Evolutionary conservation across 1,140 invertebrate species (phyloP).

Genomic region (Daktulosphaira vitifoliae): DNA sequence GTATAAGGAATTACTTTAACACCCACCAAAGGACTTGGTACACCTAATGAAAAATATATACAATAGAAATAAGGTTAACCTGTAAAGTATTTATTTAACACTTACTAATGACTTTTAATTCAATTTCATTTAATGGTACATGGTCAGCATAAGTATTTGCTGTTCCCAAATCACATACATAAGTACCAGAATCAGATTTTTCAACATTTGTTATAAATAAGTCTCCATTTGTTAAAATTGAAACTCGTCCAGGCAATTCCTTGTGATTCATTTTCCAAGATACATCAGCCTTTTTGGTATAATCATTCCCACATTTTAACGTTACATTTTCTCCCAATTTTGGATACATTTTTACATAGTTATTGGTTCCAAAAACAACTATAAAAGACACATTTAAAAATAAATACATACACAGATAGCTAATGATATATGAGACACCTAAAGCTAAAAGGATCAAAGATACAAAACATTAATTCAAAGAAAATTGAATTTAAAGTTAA

Average conservation of each 20-base stretch:
- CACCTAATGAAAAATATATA: background rate
- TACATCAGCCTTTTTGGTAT: background rate
- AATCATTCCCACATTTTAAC: slow-evolving; percentile 6
- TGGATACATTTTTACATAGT: slow-evolving; percentile 9
- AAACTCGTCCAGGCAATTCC: slow-evolving; percentile 18
- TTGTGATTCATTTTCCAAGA: slow-evolving; percentile 18
- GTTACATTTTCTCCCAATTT: slow-evolving; percentile 27
- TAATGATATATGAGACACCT: no score
- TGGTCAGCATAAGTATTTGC: background rate
- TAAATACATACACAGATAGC: no score
- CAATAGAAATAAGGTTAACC: background rate
- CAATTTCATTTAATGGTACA: slow-evolving; percentile 13
- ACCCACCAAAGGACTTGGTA: background rate
- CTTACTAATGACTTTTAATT: slow-evolving; percentile 14
- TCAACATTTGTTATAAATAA: slow-evolving; percentile 7
- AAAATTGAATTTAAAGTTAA: no score
- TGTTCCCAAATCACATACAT: slow-evolving; percentile 12
- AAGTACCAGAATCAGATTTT: slow-evolving; percentile 6
- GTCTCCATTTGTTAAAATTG: slow-evolving; percentile 16
- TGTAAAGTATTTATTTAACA: background rate
- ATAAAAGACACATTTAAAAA: no score
- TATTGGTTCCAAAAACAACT: slow-evolving; percentile 16
- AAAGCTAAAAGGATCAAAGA: no score
- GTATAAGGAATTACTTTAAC: slow-evolving; percentile 17
- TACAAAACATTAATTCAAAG: no score